Percentiles rank a stretch among this genome's conserved stretches.
Conservation (phyloP, 2,888 invertebrate species). For the Bombylius discolor region DNA sequence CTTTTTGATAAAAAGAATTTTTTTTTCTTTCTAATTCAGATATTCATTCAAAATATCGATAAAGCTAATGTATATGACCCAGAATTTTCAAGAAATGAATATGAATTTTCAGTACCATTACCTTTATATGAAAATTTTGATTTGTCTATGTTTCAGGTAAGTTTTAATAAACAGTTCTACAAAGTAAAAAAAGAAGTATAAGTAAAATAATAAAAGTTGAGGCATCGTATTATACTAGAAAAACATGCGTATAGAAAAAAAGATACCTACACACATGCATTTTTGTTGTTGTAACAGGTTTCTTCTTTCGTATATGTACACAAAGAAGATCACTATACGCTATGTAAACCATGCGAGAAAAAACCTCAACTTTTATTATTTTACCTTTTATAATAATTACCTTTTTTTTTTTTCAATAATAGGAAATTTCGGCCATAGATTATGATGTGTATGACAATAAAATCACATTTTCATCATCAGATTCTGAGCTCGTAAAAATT, state of each 20-base stretch:
- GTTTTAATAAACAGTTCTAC: background rate
- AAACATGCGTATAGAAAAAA: no score
- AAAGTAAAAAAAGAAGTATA: background rate
- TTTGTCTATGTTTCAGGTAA: constrained; percentile 17
- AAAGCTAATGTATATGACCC: constrained; percentile 19
- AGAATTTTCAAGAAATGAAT: constrained; percentile 16
- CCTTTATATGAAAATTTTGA: constrained; percentile 21
- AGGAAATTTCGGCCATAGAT: constrained; percentile 19
- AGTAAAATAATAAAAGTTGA: no score
- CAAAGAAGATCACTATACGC: no score
- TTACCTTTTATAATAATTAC: background rate
- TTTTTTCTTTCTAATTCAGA: constrained; percentile 5
- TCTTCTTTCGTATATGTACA: no score
- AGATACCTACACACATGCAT: no score
- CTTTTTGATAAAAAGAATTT: background rate
- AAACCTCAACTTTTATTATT: no score
- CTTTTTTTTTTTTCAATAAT: background rate
- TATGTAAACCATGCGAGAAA: no score
- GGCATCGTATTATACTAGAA: no score
- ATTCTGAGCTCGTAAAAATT: constrained; percentile 14
- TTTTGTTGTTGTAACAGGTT: no score
- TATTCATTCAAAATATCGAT: constrained; percentile 18
- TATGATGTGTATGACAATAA: constrained; percentile 19
- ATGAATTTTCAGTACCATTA: constrained; percentile 19
- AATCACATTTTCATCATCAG: constrained; percentile 18